Evolutionary conservation across 2,888 invertebrate species (phyloP), one percentile per base, ranked within the genome.

Genomic region (Diplazon laetatorius): DNA sequence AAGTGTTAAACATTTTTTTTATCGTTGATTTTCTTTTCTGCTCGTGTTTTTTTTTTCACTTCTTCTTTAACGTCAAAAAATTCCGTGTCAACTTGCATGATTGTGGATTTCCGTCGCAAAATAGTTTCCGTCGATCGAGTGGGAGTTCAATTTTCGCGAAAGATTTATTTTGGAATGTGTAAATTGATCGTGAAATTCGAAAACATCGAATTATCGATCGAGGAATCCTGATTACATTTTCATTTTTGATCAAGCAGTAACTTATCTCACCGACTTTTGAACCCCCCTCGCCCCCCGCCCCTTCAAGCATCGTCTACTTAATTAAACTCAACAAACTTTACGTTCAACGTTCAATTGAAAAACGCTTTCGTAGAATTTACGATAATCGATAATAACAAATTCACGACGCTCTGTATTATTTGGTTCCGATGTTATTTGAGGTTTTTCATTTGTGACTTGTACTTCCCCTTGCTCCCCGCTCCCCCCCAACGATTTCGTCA

Each of bases 191-290:
- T n/a, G n/a, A n/a, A n/a, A n/a, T n/a, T n/a, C n/a, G n/a, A n/a
- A n/a, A n/a, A n/a, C n/a, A n/a, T n/a, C n/a, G n/a, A n/a, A n/a
- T n/a, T n/a, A n/a, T n/a, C n/a, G n/a, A n/a, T n/a, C n/a, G n/a
- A n/a, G n/a, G n/a, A n/a, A n/a, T n/a, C n/a, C n/a, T n/a, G n/a
- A 77, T 77, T 77, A 77, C 57, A 39, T 68, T 72, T 25, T 59
- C 66, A 48, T 68, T 68, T 39, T 50, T 18, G 57, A n/a, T 46
- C 46, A 42, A 63, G 35, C 46, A 72, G 16, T 14, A 46, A 52
- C 39, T 62, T 55, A 73, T 76, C 59, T 65, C 30, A 35, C 39
- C 59, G 59, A 65, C 42, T 50, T 76, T 70, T 39, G 46, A 50
- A 65, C 57, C n/a, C n/a, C n/a, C n/a, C n/a, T n/a, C n/a, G n/a